Conservation (phyloP, 2,113 vertebrate species). For the Tenebrosternarchus preto region DNA sequence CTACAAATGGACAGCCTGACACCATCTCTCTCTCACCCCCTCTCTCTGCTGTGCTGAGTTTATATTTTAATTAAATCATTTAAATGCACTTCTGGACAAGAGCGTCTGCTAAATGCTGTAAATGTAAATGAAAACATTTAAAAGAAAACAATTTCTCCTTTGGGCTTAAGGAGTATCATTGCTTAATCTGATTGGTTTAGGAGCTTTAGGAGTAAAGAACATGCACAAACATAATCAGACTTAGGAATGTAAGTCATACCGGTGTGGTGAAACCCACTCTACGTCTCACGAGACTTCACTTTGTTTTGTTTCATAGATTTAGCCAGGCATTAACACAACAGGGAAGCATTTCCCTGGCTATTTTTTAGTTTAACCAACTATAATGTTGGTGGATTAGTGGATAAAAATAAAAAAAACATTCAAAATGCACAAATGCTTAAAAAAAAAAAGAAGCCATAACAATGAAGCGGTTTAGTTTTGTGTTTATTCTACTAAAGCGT, state of each 20-base stretch:
- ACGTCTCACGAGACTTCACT: slow-evolving; percentile 20
- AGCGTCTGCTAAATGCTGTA: slow-evolving; percentile 39
- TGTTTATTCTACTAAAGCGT: not conserved
- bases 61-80: slow-evolving; percentile 59
- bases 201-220: slow-evolving; percentile 13
- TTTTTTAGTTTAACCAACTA: not conserved
- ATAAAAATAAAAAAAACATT: slow-evolving; percentile 4
- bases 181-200: slow-evolving; percentile 50
- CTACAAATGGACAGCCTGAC: slow-evolving; percentile 32
- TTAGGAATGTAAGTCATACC: not conserved
- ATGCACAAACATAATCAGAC: slow-evolving; percentile 4
- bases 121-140: too few species aligned
- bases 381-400: not conserved
- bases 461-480: not conserved
- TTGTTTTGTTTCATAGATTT: not conserved
- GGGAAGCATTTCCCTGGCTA: not conserved
- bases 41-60: slow-evolving; percentile 35
- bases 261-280: not conserved
- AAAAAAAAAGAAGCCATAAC: not conserved
- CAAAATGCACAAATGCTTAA: slow-evolving; percentile 6
- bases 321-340: not conserved
- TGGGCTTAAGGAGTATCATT: slow-evolving; percentile 45
- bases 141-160: slow-evolving; percentile 46
- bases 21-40: slow-evolving; percentile 12
- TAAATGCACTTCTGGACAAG: slow-evolving; percentile 48